phyloP scores from a whole-genome alignment of 2,888 invertebrate species.

The Zelleria hepariella region DNA sequence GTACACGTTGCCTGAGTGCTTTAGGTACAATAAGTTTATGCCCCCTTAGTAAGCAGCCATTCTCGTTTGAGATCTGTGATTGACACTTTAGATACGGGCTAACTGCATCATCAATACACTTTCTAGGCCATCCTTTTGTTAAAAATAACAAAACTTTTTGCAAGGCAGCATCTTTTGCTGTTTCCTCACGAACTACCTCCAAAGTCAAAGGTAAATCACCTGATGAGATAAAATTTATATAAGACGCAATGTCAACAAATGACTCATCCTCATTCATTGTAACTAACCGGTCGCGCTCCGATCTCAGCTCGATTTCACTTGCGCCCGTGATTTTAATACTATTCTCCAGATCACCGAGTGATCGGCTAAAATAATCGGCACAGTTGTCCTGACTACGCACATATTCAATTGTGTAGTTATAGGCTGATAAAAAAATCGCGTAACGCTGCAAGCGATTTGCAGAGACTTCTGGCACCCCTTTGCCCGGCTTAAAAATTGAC shows the following conservation, averaged over 20 bases:
- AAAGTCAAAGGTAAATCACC: neutral
- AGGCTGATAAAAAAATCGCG: conserved; percentile 9
- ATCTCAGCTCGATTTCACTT: no score
- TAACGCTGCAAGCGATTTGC: conserved; percentile 13
- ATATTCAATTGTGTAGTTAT: conserved; percentile 8
- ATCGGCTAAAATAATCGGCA: neutral
- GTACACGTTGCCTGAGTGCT: neutral
- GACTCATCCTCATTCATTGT: no score
- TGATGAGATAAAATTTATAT: neutral
- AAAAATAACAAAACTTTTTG: neutral
- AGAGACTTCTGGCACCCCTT: conserved; percentile 5
- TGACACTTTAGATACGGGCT: neutral
- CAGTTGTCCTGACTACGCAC: conserved; percentile 6
- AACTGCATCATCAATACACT: neutral
- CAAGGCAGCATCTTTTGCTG: neutral
- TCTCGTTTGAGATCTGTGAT: conserved; percentile 3
- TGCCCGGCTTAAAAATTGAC: neutral
- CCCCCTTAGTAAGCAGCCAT: conserved; percentile 3
- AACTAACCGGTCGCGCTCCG: no score
- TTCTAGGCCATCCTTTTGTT: neutral
- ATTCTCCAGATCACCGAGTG: no score
- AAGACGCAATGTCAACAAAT: neutral
- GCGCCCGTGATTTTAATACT: no score
- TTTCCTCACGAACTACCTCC: neutral
- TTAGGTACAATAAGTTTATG: conserved; percentile 6